Evolutionary conservation across 1,140 invertebrate genomes (phyloP), one percentile per base, ranked within the genome.

Genomic region (Drosophila bifasciata): DNA sequence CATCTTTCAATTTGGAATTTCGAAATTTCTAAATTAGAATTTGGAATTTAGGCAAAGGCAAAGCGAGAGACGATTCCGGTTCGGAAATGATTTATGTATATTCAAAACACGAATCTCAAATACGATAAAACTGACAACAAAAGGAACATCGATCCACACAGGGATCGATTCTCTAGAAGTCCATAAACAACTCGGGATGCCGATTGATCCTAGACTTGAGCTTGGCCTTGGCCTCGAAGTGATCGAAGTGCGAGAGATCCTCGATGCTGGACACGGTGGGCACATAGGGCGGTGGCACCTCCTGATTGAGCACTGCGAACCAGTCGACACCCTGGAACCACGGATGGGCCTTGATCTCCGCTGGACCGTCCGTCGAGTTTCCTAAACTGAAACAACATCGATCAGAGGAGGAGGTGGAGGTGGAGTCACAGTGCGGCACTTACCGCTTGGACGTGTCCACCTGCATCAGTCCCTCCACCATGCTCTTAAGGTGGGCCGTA

Each of bases 261-360:
- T 88, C 84, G 25, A 67, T 49, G 17, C 64, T 72, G 9, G 56
- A 45, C 8, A 89, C 46, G 7, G 53, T 94, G 0, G 97, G 97
- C 67, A 96, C 90, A 86, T 95, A 98, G 11, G 95, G 95, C 0
- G 97, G 94, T 66, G 93, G 93, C 19, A 95, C 92, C 90, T 95
- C 95, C 84, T 95, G 95, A 86, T 98, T 95, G 58, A 97, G 96
- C 62, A 99, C 94, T 15, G 94, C 93, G 51, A 96, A 94, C 97
- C 97, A 99, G 79, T 98, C 95, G n/a, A 95, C 95, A 1, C 93
- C 93, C 17, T 93, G 92, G 81, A 98, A 98, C 94, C 94, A 95
- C 25, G 69, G 84, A 64, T 95, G 95, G 13, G 76, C 92, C 85
- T 95, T 95, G 9, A 94, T 93, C 63, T 95, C 94, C 70, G 91